Percentiles rank a stretch among this genome's conserved stretches.
phyloP scores from a whole-genome alignment of 2,113 vertebrate genomes.

The Centropus bengalensis region DNA sequence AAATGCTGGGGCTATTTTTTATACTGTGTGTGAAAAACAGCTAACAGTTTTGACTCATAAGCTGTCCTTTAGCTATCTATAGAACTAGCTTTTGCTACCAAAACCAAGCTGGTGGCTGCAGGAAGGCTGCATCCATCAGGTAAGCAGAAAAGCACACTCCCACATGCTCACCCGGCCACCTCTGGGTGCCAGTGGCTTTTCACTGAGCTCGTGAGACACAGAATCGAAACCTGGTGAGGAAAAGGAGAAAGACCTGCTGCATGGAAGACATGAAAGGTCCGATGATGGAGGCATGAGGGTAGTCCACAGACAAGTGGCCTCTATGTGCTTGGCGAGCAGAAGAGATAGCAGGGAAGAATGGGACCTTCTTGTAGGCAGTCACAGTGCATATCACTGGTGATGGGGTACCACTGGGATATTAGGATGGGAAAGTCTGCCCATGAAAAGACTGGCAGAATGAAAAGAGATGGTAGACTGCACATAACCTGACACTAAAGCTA shows the following conservation, averaged over 20 bases:
- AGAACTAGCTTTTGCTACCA: neutral
- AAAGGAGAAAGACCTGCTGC: neutral
- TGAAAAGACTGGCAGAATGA: neutral
- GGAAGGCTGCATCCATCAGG: neutral
- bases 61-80: neutral
- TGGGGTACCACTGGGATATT: neutral
- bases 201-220: rapidly evolving
- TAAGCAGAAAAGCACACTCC: neutral
- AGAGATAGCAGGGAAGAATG: rapidly evolving
- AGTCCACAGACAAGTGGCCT: neutral
- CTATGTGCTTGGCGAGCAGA: rapidly evolving
- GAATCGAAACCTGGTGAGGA: neutral
- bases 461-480: neutral
- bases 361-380: neutral
- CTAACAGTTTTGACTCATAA: neutral
- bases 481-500: neutral
- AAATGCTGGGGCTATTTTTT: neutral
- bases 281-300: rapidly evolving
- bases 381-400: neutral
- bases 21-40: neutral
- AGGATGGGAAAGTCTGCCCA: neutral
- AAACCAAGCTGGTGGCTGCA: neutral
- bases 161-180: rapidly evolving
- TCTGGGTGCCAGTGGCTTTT: neutral
- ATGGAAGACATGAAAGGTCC: neutral